Evolutionary conservation across 2,113 vertebrate genomes (phyloP), one percentile per base, ranked within the genome.

Genomic region (Chaenogobius annularis): DNA sequence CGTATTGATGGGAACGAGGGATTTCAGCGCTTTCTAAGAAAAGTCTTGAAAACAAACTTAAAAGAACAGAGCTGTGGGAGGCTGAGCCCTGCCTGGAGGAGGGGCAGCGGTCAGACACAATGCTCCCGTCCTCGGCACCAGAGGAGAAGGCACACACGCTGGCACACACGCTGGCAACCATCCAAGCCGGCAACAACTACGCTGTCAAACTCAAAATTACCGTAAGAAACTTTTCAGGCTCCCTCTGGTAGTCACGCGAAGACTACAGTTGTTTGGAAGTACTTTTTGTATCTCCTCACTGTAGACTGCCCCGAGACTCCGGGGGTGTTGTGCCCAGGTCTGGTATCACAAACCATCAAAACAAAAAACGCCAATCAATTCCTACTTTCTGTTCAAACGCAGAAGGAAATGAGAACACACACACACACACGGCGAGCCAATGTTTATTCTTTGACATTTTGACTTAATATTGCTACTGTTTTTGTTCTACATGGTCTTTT

Each of bases 131-230:
- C 54, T 65, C 56, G 63, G 5, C 31, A 9, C 66, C 23, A 37
- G 35, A 20, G 61, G 22, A 13, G 72, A 37, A 35, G 72, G 23
- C 77, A 74, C 66, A 87, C 74, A 66, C 31, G 72, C 46, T 31
- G 72, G 23, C 77, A 74, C 66, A 87, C 74, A 66, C 31, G 40
- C 58, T 75, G 77, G 84, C 81, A 65, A 70, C 19, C 50, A 19
- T 37, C 66, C 26, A 69, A 47, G 58, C 58, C 4, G 10, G 35
- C 22, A n/a, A n/a, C 47, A 77, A 72, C 58, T 0, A 13, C 31
- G 23, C 56, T 46, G 52, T 5, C 80, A 78, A 52, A n/a, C 48
- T 14, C 12, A 68, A 4, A 56, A 20, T 3, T 52, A 73, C 59
- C 54, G 70, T 31, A 3, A 50, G 48, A 63, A 22, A 63, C 35